phyloP scores from a whole-genome alignment of 2,797 vertebrate genomes.

The Fistularia commersonii region DNA sequence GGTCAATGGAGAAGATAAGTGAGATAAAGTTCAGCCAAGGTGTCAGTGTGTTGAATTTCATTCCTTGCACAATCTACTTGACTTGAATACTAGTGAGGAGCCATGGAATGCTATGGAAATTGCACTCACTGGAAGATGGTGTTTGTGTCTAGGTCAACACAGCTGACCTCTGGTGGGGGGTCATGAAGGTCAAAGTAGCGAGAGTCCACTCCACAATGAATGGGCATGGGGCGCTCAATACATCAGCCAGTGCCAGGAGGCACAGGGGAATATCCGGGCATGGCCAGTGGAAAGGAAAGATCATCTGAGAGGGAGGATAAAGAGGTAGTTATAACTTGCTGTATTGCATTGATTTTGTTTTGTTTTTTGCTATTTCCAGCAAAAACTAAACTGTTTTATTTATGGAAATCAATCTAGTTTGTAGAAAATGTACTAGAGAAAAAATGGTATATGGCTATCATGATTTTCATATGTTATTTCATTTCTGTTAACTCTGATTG shows the following conservation, averaged over 20 bases:
- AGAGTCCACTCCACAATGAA: constrained; percentile 97
- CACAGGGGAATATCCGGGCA: constrained; percentile 96
- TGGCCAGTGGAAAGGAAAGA: constrained; percentile 98
- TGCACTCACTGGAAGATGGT: constrained; percentile 93
- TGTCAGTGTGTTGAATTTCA: too few species aligned
- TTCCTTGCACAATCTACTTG: too few species aligned
- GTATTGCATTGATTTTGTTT: neutral
- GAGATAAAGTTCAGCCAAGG: neutral
- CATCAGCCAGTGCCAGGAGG: constrained; percentile 92
- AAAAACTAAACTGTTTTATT: neutral
- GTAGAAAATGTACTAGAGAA: too few species aligned
- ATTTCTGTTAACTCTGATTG: too few species aligned
- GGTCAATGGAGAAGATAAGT: neutral
- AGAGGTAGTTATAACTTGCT: neutral
- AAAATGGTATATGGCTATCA: too few species aligned
- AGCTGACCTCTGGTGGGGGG: constrained; percentile 94
- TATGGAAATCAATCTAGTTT: too few species aligned
- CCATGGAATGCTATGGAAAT: too few species aligned
- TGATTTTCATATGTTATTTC: too few species aligned
- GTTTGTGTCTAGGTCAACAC: constrained; percentile 97
- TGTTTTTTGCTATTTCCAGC: neutral
- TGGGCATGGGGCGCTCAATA: constrained; percentile 93
- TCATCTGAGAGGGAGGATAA: constrained; percentile 79
- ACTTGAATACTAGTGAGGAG: too few species aligned
- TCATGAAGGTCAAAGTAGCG: constrained; percentile 98